These are phyloP conservation scores for Pediacus dermestoides DNA, from an alignment of 2,888 invertebrate genomes.

Conservation along the genomic window DNA sequence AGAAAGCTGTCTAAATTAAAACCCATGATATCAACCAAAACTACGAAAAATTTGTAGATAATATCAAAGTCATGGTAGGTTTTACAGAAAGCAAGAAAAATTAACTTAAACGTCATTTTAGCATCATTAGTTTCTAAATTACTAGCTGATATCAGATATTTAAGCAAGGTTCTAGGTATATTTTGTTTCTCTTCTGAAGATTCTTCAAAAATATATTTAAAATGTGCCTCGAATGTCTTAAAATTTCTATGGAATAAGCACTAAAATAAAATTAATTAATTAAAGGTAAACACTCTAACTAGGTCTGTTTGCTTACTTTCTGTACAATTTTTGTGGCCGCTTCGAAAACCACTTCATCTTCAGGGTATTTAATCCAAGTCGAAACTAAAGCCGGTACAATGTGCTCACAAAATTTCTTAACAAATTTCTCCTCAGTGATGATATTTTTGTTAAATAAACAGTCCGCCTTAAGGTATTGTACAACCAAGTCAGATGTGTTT, in stretches of 20 bases:
- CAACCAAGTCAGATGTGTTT: constrained; percentile 16
- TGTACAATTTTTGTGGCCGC: constrained; percentile 28
- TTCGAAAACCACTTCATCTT: constrained; percentile 23
- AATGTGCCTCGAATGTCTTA: constrained; percentile 23
- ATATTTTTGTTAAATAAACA: constrained; percentile 27
- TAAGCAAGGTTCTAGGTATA: constrained; percentile 30
- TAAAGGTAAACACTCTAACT: constrained; percentile 8
- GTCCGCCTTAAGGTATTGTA: constrained; percentile 24
- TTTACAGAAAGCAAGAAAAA: constrained; percentile 35
- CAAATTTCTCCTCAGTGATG: constrained; percentile 15
- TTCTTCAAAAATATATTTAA: constrained; percentile 23
- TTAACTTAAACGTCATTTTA: constrained; percentile 32
- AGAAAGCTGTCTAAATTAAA: constrained; percentile 32
- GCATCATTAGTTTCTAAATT: constrained; percentile 16
- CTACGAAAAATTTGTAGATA: constrained; percentile 35
- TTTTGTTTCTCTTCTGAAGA: constrained; percentile 18
- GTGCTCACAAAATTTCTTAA: constrained; percentile 24
- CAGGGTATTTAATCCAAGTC: constrained; percentile 23
- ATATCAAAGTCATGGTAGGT: constrained; percentile 29
- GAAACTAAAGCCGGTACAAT: constrained; percentile 24
- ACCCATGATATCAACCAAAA: constrained; percentile 35
- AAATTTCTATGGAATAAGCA: constrained; percentile 29
- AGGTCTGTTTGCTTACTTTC: constrained; percentile 28
- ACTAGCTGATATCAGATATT: constrained; percentile 24
- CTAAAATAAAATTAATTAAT: constrained; percentile 26